Evolutionary conservation across 2,113 vertebrate species (phyloP).

Genomic region (Phrynocephalus versicolor): DNA sequence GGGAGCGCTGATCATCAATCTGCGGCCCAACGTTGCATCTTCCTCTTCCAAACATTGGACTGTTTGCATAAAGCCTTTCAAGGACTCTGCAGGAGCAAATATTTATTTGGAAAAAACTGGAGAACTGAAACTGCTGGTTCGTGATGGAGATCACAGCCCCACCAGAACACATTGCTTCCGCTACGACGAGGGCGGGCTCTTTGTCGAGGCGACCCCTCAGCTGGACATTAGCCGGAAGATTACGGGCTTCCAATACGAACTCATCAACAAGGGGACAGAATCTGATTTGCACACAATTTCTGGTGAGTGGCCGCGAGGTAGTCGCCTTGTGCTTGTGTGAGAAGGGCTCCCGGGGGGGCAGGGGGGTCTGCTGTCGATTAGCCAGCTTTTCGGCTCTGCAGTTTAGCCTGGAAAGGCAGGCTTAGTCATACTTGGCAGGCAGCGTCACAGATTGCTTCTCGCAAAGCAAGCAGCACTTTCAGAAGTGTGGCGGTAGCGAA

Average conservation of each 20-base stretch:
- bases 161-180: conserved; percentile 86
- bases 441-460: background rate
- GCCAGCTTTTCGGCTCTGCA: background rate
- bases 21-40: conserved; percentile 87
- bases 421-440: background rate
- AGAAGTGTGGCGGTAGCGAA: background rate
- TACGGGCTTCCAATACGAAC: conserved; percentile 94
- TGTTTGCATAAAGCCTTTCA: conserved; percentile 91
- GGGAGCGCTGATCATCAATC: conserved; percentile 93
- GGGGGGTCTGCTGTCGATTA: background rate
- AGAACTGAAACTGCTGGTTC: conserved; percentile 87
- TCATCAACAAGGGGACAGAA: conserved; percentile 79
- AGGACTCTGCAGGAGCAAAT: conserved; percentile 90
- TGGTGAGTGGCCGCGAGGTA: conserved; percentile 75
- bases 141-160: conserved; percentile 78
- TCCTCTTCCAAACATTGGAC: conserved; percentile 81
- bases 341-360: too few relatives aligned
- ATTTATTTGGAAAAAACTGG: conserved; percentile 96
- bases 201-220: conserved; percentile 91
- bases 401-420: background rate
- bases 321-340: background rate
- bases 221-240: conserved; percentile 92
- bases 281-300: conserved; percentile 75
- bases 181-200: conserved; percentile 89
- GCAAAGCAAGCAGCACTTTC: background rate